A percentile compares a stretch with the other conserved stretches of the same genome.
phyloP scores from a whole-genome alignment of 2,888 invertebrate genomes.

The Lasioglossum malachurum region DNA sequence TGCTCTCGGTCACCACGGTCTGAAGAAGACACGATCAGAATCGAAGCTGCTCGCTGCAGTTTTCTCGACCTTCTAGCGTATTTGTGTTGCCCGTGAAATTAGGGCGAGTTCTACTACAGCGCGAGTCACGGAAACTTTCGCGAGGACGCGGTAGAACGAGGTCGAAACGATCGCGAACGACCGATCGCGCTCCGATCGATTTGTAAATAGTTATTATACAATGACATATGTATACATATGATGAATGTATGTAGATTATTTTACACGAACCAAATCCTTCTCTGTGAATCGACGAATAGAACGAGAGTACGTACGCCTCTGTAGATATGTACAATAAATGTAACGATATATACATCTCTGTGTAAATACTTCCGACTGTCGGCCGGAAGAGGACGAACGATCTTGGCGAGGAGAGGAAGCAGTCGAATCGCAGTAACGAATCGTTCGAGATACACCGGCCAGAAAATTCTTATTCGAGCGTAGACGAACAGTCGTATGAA shows the following conservation, averaged over 20 bases:
- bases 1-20: conserved; percentile 87
- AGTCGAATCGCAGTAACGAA: not conserved
- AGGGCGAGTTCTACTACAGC: not conserved
- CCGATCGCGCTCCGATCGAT: conserved; percentile 4
- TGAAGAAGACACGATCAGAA: conserved; percentile 75
- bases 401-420: not conserved
- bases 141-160: not conserved
- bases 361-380: conserved; percentile 27
- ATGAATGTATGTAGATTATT: conserved; percentile 66
- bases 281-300: conserved; percentile 50
- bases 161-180: not conserved
- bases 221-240: conserved; percentile 49
- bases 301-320: conserved; percentile 70
- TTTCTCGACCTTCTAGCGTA: not conserved
- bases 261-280: conserved; percentile 67
- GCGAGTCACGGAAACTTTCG: not conserved
- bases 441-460: not conserved
- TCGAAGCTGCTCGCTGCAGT: not conserved
- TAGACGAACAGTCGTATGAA: conserved; percentile 38
- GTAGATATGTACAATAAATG: conserved; percentile 79
- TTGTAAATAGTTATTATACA: conserved; percentile 58
- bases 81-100: not conserved
- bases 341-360: conserved; percentile 52
- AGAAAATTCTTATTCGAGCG: not conserved
- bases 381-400: not conserved